Percentiles rank a stretch among this genome's conserved stretches.
These are phyloP conservation scores for Paracanthobrama guichenoti DNA, from an alignment of 2,113 vertebrate species.

Conservation along the genomic window DNA sequence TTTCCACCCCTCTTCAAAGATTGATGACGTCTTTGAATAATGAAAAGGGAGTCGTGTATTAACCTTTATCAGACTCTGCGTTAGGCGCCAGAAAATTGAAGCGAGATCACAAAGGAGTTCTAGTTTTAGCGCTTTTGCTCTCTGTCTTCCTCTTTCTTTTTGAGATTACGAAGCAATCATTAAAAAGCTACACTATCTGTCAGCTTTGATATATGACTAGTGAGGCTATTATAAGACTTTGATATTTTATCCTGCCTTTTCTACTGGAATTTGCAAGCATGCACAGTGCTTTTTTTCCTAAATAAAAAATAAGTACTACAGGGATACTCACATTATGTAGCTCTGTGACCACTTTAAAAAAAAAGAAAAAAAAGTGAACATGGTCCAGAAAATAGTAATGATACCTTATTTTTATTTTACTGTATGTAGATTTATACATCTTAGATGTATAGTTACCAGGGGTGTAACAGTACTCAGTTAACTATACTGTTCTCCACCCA, in stretches of 20 bases:
- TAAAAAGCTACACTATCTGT: constrained; percentile 58
- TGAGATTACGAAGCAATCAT: constrained; percentile 60
- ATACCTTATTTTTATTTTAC: neutral
- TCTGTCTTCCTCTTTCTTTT: constrained; percentile 41
- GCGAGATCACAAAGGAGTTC: constrained; percentile 57
- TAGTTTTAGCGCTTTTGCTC: constrained; percentile 19
- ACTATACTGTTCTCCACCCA: too few relatives aligned
- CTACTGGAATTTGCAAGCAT: neutral
- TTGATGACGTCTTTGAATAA: constrained; percentile 56
- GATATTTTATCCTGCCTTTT: constrained; percentile 20
- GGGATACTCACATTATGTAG: constrained; percentile 3
- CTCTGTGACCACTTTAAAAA: neutral
- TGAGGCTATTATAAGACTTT: constrained; percentile 46
- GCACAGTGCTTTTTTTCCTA: neutral
- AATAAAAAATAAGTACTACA: neutral
- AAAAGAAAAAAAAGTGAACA: neutral
- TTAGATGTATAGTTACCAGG: neutral
- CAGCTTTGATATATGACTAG: constrained; percentile 56
- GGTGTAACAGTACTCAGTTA: too few relatives aligned
- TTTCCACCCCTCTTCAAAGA: constrained; percentile 54
- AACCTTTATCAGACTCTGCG: constrained; percentile 59
- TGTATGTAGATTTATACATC: neutral
- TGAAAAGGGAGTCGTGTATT: constrained; percentile 55
- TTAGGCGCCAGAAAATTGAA: constrained; percentile 57
- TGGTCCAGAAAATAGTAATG: neutral